These are phyloP conservation scores for Ara ararauna DNA, from an alignment of 2,797 vertebrate species.

Conservation along the genomic window DNA sequence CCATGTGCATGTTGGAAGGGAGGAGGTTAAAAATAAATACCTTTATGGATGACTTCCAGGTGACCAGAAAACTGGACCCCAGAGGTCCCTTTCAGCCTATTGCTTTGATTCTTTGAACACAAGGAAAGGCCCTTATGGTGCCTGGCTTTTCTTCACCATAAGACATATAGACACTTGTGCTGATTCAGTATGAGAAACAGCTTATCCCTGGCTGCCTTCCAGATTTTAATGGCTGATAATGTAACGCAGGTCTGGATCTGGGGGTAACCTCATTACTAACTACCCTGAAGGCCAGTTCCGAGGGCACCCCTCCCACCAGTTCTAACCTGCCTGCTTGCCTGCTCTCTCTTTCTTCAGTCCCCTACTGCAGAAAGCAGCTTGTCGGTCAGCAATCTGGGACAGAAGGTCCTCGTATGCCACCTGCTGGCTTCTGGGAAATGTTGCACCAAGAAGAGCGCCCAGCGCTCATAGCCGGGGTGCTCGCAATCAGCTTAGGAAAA, in stretches of 20 bases:
- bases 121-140: background rate
- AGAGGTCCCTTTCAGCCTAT: background rate
- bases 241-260: background rate
- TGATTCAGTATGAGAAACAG: background rate
- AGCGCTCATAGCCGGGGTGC: fast-evolving
- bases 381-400: background rate
- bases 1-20: too few relatives aligned
- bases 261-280: background rate
- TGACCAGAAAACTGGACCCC: background rate
- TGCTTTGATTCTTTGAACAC: background rate
- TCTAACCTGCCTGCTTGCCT: background rate
- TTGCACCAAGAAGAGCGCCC: background rate
- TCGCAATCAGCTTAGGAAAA: fast-evolving
- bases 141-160: background rate
- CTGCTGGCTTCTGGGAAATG: background rate
- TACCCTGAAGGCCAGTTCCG: background rate
- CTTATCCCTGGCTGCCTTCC: background rate
- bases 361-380: background rate
- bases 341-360: background rate
- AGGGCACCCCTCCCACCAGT: background rate
- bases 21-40: background rate
- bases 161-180: background rate
- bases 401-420: conserved; percentile 19
- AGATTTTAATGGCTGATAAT: background rate
- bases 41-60: background rate